Percentiles rank a stretch among this genome's conserved stretches.
Conservation (phyloP, 2,888 invertebrate genomes). For the Lithophane semibrunnea region DNA sequence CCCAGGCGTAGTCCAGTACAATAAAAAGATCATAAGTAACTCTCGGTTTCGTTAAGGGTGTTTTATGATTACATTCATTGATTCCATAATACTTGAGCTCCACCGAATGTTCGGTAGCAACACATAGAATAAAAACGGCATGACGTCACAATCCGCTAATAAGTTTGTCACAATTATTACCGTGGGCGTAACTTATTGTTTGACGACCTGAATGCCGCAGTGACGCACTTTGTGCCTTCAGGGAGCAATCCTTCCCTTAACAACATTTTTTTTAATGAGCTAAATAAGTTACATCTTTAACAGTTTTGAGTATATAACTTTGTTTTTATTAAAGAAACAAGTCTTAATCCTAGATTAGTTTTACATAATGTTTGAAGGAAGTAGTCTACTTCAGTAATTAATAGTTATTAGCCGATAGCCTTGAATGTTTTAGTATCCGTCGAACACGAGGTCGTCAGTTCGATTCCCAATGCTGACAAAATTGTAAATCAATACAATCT, state of each 20-base stretch:
- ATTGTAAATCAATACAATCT: constrained; percentile 23
- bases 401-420: neutral
- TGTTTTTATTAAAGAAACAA: neutral
- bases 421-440: constrained; percentile 4
- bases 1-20: no score
- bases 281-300: neutral
- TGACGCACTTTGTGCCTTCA: constrained; percentile 33
- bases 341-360: neutral
- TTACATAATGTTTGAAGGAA: neutral
- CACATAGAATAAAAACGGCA: constrained; percentile 1
- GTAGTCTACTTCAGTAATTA: neutral
- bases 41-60: no score
- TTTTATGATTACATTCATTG: no score
- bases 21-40: no score
- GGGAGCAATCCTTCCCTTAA: neutral
- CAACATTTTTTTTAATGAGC: neutral
- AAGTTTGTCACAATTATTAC: constrained; percentile 12
- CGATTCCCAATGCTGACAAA: neutral
- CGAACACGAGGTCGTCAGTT: neutral
- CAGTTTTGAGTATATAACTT: neutral
- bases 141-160: constrained; percentile 28
- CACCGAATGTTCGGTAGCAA: neutral
- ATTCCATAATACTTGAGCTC: neutral
- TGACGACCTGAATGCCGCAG: constrained; percentile 3
- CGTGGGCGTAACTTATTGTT: constrained; percentile 39